Conservation (phyloP, 2,888 invertebrate genomes). For the Seira musarum region DNA sequence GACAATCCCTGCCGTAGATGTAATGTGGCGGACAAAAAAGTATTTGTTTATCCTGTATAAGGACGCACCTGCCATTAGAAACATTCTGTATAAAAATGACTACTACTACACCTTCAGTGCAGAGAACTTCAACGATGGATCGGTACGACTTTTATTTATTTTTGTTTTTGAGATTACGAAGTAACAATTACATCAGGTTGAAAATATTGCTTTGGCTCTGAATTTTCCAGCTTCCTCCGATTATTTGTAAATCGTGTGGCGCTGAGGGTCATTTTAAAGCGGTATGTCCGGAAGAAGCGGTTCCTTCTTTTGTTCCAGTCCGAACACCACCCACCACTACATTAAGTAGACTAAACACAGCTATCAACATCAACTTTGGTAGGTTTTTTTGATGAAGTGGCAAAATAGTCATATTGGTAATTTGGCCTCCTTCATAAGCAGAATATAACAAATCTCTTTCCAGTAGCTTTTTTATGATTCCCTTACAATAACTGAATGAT, state of each 20-base stretch:
- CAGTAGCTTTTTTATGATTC: too few species aligned
- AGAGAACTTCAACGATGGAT: slow-evolving; percentile 70
- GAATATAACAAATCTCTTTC: too few species aligned
- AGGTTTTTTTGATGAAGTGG: slow-evolving; percentile 32
- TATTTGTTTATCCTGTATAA: too few species aligned
- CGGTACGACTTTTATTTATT: too few species aligned
- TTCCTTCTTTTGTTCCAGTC: slow-evolving; percentile 72
- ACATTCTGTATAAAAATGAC: too few species aligned
- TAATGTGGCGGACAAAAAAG: too few species aligned
- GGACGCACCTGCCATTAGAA: too few species aligned
- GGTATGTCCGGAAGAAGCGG: slow-evolving; percentile 74
- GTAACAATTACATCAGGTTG: too few species aligned
- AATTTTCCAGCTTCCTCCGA: slow-evolving; percentile 70
- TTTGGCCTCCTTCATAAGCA: too few species aligned
- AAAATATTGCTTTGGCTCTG: too few species aligned
- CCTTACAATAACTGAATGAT: too few species aligned
- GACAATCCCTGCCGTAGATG: background rate
- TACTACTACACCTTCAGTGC: slow-evolving; percentile 71
- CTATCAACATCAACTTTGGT: slow-evolving; percentile 72
- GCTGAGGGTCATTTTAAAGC: slow-evolving; percentile 74
- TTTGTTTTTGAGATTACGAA: too few species aligned
- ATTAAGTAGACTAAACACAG: slow-evolving; percentile 70
- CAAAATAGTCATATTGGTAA: background rate
- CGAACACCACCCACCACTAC: slow-evolving; percentile 71
- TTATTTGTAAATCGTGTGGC: slow-evolving; percentile 74